Base-by-base conservation (phyloP, 2,888 invertebrate genomes). In the Sturmia bella region DNA sequence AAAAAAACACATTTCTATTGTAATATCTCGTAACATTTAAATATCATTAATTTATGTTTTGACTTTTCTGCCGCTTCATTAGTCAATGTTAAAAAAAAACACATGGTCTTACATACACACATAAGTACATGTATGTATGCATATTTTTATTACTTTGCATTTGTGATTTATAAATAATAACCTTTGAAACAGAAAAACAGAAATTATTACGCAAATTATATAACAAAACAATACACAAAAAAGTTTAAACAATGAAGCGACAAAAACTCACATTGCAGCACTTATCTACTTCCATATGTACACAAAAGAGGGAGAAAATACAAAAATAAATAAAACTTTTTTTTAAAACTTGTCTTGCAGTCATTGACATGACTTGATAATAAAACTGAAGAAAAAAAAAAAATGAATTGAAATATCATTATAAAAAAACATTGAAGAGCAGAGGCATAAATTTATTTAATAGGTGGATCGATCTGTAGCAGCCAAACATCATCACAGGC, bases 51-150 rank as follows among this genome's bases (percentile, higher is more conserved):
- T 2, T 7, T 17, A 11, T 52, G 52, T 45, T 54, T 77, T 69
- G 1, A n/a, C n/a, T n/a, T 32, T 32, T 45, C 43, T 69, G 27
- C 27, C 57, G 32, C 24, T 80, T 57, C 70, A 59, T 52, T 45
- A 61, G 54, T 80, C 75, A 76, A 76, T 80, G 80, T 76, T 75
- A 80, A 75, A 66, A 56, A 63, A 41, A 32, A 9, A 32, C 9
- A 27, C 27, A 27, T 27, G 6, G 3, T 27, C 3, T 4, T 6
- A 27, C 9, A 32, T 32, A 9, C 9, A 7, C 7, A 7, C 9
- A 32, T 32, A 32, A 9, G 9, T 32, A 32, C 9, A 32, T 32
- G 41, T 48, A 59, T 37, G 17, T 21, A 48, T 41, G 12, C 27
- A 41, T 50, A 57, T 52, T 48, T 52, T n/a, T 12, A 66, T 43